A percentile compares a stretch with the other conserved stretches of the same genome.
phyloP scores from a whole-genome alignment of 2,797 vertebrate species.

The Lepilemur ruficaudatus region DNA sequence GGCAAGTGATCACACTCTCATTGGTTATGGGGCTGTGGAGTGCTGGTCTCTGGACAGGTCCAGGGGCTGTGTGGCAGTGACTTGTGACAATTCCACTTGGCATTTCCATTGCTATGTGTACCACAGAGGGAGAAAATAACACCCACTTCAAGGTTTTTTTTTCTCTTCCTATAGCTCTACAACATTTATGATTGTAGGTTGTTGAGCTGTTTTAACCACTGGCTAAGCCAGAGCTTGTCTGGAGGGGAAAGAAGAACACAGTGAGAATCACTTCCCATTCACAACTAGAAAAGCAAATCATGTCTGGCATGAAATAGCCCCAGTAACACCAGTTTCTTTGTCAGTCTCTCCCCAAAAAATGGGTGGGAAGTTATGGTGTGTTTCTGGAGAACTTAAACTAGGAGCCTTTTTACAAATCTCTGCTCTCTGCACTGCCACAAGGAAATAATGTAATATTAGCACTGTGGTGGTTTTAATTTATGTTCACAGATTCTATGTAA shows the following conservation, averaged over 20 bases:
- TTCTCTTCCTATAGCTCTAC: conserved; percentile 23
- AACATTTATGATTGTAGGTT: conserved; percentile 34
- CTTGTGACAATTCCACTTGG: not conserved
- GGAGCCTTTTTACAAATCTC: not conserved
- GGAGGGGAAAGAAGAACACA: not conserved
- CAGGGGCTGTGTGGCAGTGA: not conserved
- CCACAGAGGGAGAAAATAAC: conserved; percentile 49
- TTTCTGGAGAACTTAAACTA: conserved; percentile 37
- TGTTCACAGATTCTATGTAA: not conserved
- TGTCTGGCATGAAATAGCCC: not conserved
- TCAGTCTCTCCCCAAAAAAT: not conserved
- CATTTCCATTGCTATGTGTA: not conserved
- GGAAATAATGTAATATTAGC: not conserved
- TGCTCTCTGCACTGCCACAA: not conserved
- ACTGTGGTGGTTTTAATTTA: not conserved
- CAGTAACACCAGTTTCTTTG: not conserved
- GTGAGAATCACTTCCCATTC: not conserved
- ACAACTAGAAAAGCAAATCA: conserved; percentile 12
- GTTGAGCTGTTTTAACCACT: conserved; percentile 36
- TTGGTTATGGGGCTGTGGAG: not conserved
- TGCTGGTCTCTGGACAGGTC: not conserved
- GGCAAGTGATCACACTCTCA: not conserved
- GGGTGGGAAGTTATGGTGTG: not conserved
- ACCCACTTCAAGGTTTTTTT: conserved; percentile 1
- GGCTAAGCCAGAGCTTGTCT: conserved; percentile 4